Percentiles rank a stretch among this genome's conserved stretches.
These are phyloP conservation scores for Steatornis caripensis DNA, from an alignment of 2,113 vertebrate genomes.

Conservation along the genomic window DNA sequence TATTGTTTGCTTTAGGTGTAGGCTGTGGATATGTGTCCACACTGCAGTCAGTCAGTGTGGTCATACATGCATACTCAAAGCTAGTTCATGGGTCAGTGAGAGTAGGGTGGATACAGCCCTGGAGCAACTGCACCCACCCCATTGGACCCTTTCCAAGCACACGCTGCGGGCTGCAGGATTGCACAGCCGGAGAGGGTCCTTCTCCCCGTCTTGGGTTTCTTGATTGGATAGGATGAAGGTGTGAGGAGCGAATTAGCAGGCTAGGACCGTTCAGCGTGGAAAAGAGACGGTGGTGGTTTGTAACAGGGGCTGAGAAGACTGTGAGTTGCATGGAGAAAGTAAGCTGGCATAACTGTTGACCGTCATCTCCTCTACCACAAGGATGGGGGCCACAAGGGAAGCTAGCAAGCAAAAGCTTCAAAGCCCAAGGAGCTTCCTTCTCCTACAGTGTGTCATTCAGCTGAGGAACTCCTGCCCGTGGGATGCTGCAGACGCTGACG, in stretches of 20 bases:
- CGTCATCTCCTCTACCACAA: not conserved
- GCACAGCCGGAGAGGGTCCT: not conserved
- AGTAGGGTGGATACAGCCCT: constrained; percentile 1
- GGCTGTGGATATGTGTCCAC: constrained; percentile 1
- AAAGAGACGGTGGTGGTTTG: not conserved
- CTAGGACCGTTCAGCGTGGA: not conserved
- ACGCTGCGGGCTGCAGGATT: not conserved
- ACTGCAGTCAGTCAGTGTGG: constrained; percentile 17
- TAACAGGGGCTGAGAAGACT: not conserved
- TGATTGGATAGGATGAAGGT: not conserved
- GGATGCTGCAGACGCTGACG: not conserved
- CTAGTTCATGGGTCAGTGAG: not conserved
- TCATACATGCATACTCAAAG: not conserved
- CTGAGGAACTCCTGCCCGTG: not conserved
- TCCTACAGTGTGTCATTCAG: not conserved
- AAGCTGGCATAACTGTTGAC: not conserved
- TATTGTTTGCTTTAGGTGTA: constrained; percentile 70
- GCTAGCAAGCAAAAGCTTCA: not conserved
- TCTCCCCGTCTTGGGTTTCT: not conserved
- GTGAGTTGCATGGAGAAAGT: not conserved
- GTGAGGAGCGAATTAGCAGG: not conserved
- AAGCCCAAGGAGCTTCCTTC: not conserved
- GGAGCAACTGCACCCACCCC: not conserved
- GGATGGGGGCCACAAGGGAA: not conserved
- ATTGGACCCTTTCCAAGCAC: not conserved